Conservation (phyloP, 2,113 vertebrate species). For the Sorex araneus region DNA sequence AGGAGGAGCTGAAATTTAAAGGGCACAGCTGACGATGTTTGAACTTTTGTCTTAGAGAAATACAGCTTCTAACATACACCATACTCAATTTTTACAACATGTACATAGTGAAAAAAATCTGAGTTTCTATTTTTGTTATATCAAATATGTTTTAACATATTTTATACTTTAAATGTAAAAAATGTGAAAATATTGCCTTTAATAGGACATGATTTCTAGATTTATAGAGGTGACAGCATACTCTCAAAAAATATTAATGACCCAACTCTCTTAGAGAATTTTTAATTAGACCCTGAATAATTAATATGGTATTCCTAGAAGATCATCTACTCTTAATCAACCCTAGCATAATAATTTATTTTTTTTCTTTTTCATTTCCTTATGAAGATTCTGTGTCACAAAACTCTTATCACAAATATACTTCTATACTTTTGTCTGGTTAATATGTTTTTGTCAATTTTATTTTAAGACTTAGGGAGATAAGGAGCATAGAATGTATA, state of each 20-base stretch:
- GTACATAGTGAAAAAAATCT: too few species aligned
- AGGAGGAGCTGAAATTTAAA: constrained; percentile 51
- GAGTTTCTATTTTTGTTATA: too few species aligned
- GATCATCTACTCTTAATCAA: neutral
- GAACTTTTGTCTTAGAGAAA: constrained; percentile 8
- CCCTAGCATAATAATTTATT: neutral
- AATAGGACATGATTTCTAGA: too few species aligned
- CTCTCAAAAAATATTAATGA: too few species aligned
- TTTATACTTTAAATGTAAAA: too few species aligned
- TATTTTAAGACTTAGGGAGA: neutral
- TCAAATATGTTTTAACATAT: too few species aligned
- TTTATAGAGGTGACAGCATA: too few species aligned
- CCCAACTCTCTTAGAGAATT: too few species aligned
- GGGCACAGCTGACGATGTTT: constrained; percentile 2
- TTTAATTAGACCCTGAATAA: too few species aligned
- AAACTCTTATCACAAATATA: neutral
- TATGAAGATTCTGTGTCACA: neutral
- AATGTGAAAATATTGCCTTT: too few species aligned
- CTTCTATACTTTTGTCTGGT: neutral
- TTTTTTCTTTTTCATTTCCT: neutral
- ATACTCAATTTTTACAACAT: neutral
- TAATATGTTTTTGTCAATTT: neutral
- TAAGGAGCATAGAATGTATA: too few species aligned
- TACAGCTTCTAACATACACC: neutral
- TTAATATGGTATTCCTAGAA: neutral